Conservation (phyloP, 2,888 invertebrate species). For the Drosophila monieri region DNA sequence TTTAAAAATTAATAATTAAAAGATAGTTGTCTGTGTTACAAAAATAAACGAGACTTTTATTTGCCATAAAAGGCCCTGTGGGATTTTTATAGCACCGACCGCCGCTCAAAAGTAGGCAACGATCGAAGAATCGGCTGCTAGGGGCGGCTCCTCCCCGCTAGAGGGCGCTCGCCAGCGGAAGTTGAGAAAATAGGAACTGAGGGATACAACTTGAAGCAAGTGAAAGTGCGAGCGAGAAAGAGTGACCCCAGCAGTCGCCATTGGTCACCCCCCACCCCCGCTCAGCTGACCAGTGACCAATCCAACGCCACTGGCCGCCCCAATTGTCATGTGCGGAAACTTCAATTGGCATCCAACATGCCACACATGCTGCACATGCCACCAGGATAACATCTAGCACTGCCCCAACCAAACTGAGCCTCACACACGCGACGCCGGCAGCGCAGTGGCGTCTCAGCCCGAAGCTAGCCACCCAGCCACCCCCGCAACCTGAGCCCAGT, state of each 20-base stretch:
- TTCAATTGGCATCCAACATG: slow-evolving; percentile 57
- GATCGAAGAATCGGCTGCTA: slow-evolving; percentile 28
- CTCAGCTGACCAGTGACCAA: slow-evolving; percentile 65
- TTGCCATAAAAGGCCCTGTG: slow-evolving; percentile 46
- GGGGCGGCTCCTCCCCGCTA: neutral
- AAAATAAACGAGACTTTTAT: slow-evolving; percentile 58
- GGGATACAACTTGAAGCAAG: neutral
- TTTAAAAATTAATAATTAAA: slow-evolving; percentile 72
- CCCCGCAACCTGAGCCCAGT: slow-evolving; percentile 21
- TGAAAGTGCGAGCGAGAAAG: slow-evolving; percentile 6
- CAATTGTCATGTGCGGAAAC: slow-evolving; percentile 64
- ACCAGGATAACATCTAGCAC: slow-evolving; percentile 13
- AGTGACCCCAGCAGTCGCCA: slow-evolving; percentile 22
- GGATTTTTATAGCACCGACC: slow-evolving; percentile 52
- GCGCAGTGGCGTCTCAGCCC: slow-evolving; percentile 39
- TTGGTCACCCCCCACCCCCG: slow-evolving; percentile 43
- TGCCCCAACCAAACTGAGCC: slow-evolving; percentile 11
- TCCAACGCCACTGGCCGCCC: slow-evolving; percentile 60
- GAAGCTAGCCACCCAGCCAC: slow-evolving; percentile 10
- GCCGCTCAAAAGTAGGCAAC: slow-evolving; percentile 49
- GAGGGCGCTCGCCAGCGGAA: slow-evolving; percentile 8
- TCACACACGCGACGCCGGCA: slow-evolving; percentile 27
- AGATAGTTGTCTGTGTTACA: slow-evolving; percentile 77
- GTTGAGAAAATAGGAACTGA: neutral
- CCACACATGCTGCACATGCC: slow-evolving; percentile 12